Evolutionary conservation across 2,888 invertebrate genomes (phyloP).

Genomic region (Noctua janthe): DNA sequence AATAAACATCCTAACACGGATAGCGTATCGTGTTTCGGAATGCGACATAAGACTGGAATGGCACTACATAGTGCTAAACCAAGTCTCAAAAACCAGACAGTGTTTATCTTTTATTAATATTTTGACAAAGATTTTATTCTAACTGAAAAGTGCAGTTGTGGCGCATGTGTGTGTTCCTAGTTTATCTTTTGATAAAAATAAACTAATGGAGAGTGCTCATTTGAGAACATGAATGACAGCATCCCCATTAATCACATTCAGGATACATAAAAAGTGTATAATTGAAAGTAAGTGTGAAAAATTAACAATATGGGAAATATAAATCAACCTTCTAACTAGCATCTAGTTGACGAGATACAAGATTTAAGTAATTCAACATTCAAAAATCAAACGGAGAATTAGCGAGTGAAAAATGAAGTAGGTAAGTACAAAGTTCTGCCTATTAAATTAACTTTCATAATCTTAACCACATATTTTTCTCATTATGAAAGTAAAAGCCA

Average conservation of each 20-base stretch:
- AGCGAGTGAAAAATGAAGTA: background rate
- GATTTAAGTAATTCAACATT: slow-evolving; percentile 1
- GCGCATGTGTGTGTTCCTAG: background rate
- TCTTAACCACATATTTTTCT: slow-evolving; percentile 55
- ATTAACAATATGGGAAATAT: slow-evolving; percentile 14
- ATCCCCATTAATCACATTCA: slow-evolving; percentile 33
- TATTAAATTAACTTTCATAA: slow-evolving; percentile 41
- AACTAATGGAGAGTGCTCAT: slow-evolving; percentile 22
- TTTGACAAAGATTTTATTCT: background rate
- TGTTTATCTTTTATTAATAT: background rate
- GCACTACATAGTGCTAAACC: background rate
- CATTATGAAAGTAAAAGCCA: slow-evolving; percentile 60
- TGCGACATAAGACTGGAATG: background rate
- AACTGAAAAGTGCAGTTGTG: background rate
- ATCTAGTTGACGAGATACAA: background rate
- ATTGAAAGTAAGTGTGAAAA: slow-evolving; percentile 11
- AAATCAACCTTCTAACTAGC: slow-evolving; percentile 7
- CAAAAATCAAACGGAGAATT: background rate
- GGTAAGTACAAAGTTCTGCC: background rate
- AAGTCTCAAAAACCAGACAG: background rate
- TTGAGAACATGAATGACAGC: slow-evolving; percentile 30
- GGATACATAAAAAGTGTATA: slow-evolving; percentile 43
- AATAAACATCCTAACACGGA: background rate
- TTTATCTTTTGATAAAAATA: slow-evolving; percentile 22
- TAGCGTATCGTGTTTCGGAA: background rate